These are phyloP conservation scores for Tenebrosternarchus preto DNA, from an alignment of 2,113 vertebrate species.

Conservation along the genomic window DNA sequence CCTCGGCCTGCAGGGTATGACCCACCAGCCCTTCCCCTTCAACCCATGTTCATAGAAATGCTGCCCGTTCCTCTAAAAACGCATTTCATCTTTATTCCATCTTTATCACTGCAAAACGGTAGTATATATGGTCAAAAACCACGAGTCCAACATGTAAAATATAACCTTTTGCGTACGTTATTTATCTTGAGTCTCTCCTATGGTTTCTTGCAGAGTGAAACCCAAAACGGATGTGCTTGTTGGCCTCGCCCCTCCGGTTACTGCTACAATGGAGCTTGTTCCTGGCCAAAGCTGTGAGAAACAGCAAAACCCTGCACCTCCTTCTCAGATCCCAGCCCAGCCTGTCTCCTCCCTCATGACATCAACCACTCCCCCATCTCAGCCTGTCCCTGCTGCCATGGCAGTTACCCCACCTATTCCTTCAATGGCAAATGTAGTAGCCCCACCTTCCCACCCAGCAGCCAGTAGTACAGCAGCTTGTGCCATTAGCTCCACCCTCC, in stretches of 20 bases:
- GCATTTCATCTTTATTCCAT: no score
- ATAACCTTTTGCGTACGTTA: no score
- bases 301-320: constrained; percentile 62
- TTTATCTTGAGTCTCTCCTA: neutral
- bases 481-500: constrained; percentile 77
- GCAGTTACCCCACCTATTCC: constrained; percentile 76
- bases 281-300: constrained; percentile 82
- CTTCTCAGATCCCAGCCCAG: constrained; percentile 84
- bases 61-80: no score
- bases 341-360: constrained; percentile 83
- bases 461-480: constrained; percentile 81
- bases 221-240: constrained; percentile 91
- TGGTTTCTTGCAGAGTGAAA: constrained; percentile 77
- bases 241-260: constrained; percentile 83
- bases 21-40: neutral
- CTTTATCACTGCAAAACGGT: no score
- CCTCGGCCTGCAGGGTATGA: constrained; percentile 90
- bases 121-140: no score
- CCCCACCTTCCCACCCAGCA: constrained; percentile 82
- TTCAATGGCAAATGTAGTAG: constrained; percentile 80
- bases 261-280: constrained; percentile 82
- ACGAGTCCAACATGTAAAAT: no score
- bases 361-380: constrained; percentile 84
- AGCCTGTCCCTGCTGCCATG: constrained; percentile 83
- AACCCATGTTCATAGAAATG: no score